Base-by-base conservation (phyloP, 2,113 vertebrate genomes). In the Piaya cayana region DNA sequence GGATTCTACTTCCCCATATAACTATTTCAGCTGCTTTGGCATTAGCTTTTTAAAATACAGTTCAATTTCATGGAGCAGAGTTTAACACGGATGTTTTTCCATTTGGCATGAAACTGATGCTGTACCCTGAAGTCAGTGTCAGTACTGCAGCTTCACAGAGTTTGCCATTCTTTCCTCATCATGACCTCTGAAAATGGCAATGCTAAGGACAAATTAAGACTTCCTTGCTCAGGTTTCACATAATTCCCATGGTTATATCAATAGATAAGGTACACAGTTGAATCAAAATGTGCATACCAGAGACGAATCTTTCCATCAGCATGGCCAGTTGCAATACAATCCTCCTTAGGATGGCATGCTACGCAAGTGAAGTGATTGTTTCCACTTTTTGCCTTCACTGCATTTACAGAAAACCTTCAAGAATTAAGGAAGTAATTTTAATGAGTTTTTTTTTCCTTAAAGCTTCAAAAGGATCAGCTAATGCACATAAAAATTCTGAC, bases 261-360 rank as follows among this genome's bases (percentile, higher is more conserved):
- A 8, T 36, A 64, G 5, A 39, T 4, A 20, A n/a, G 34, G 26
- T 21, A 29, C 21, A 37, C 2, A 39, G 19, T 0, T 27, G 15
- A 56, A 50, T 12, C 53, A 64, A 17, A 29, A 30, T 9, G 32
- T 29, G 56, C 98, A 85, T 95, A 99, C 99, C 99, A 99, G 53
- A 99, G 95, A 20, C 99, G 98, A 42, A 99, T 99, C 96, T 99
- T 99, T 56, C 99, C 99, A 55, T 99, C 99, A 47, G 97, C 96
- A 9, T 99, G 99, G 39, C 99, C 99, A 1, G 98, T 99, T 42
- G 99, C 99, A 8, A 99, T 99, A 95, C 99, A 99, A 56, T 99
- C 99, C 42, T 99, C 98, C 3, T 95, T 98, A 4, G 99, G 99
- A 94, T 99, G 99, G 90, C 99, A 99, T 11, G 97, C 76, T 1